Conservation (phyloP, 1,140 invertebrate genomes). For the Ooceraea biroi region DNA sequence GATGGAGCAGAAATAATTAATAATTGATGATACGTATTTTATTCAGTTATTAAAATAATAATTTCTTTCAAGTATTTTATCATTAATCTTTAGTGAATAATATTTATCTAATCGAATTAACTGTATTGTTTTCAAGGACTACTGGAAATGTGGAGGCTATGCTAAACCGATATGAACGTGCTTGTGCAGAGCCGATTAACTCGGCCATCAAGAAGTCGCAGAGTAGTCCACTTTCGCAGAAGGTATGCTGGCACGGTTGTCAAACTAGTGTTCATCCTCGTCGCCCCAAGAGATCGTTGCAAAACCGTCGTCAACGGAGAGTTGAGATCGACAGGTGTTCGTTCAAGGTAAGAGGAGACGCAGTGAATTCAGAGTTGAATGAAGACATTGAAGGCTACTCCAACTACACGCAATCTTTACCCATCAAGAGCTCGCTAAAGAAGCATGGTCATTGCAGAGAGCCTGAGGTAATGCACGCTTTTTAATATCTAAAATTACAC, state of each 20-base stretch:
- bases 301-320: constrained; percentile 31
- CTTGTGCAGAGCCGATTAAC: constrained; percentile 12
- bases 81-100: background rate
- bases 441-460: constrained; percentile 2
- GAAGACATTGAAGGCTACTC: constrained; percentile 1
- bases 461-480: background rate
- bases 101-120: background rate
- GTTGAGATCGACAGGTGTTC: constrained; percentile 27
- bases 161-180: constrained; percentile 59
- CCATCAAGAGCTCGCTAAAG: constrained; percentile 12
- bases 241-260: constrained; percentile 5
- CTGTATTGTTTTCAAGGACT: constrained; percentile 35
- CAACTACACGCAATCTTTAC: background rate
- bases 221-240: constrained; percentile 52
- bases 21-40: too few relatives aligned
- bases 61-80: background rate
- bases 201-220: constrained; percentile 50
- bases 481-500: background rate
- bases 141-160: constrained; percentile 61
- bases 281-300: constrained; percentile 25
- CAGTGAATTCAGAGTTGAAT: background rate
- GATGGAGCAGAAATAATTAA: too few relatives aligned
- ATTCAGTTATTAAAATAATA: too few relatives aligned
- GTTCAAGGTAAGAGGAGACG: background rate
- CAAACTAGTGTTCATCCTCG: background rate